Base-by-base conservation (phyloP, 2,113 vertebrate genomes). In the Ciconia boyciana region DNA sequence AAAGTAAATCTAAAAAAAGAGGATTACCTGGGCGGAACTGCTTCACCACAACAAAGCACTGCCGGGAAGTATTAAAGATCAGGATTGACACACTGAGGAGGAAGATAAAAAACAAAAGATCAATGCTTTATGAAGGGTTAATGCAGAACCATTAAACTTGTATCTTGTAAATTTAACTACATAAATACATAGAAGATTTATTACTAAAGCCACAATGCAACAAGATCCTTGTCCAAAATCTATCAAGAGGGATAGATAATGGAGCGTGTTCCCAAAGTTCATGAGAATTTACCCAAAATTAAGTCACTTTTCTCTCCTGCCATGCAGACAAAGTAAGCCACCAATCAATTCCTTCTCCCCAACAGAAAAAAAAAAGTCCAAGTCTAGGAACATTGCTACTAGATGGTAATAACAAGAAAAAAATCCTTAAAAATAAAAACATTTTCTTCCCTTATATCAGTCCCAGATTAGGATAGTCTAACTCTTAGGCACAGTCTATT, bases 11-110 rank as follows among this genome's bases (percentile, higher is more conserved):
- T 88, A 55, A 94, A 96, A 89, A 71, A 90, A 96, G 89, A 93
- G 91, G 95, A 96, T 91, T 98, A 99, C 99, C 99, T 98, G 99
- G 99, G 94, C 99, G 99, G 97, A 99, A 99, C 98, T 99, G 99
- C 98, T 99, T 99, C 98, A 99, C 99, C 81, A 99, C 96, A 97
- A 99, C 96, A 97, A 99, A 99, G 98, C 98, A 99, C 95, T 99
- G 98, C 54, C 98, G 99, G 90, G 98, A 98, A 96, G 98, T 98
- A 95, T 99, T 99, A 97, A 99, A 99, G 98, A 99, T 98, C 98
- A 99, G 98, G 97, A 99, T 98, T 64, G 99, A 99, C 95, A 99
- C 99, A 68, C 99, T 99, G 81, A 76, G 83, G 74, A 94, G 86
- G 58, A 96, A 88, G 85, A 83, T 52, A 83, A 87, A 92, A 76